Percentiles rank a stretch among this genome's conserved stretches.
Conservation (phyloP, 2,797 vertebrate species). For the Alexandromys oeconomus region DNA sequence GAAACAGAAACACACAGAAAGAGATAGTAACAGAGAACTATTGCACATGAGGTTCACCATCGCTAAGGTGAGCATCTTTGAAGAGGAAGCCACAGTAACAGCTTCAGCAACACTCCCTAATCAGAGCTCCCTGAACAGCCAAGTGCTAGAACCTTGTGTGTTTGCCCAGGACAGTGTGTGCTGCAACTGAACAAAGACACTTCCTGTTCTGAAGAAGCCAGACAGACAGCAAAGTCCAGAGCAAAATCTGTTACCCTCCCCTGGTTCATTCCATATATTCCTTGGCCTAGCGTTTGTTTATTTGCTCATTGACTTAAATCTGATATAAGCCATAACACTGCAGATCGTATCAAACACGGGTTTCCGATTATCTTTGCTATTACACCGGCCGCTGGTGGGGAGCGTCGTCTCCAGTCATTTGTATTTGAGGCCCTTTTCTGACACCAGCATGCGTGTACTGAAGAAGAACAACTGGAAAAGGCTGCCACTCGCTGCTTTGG, state of each 20-base stretch:
- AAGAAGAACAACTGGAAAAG: constrained; percentile 15
- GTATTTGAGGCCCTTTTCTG: constrained; percentile 3
- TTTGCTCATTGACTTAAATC: constrained; percentile 43
- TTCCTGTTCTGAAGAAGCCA: constrained; percentile 52
- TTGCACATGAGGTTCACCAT: background rate
- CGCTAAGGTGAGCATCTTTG: background rate
- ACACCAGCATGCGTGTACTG: constrained; percentile 23
- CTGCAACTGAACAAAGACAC: background rate
- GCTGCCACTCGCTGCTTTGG: background rate
- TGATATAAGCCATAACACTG: background rate
- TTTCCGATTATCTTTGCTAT: background rate
- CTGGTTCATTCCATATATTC: background rate
- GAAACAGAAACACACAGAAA: too few species aligned
- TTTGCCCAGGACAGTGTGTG: constrained; percentile 47
- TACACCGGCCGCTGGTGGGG: background rate
- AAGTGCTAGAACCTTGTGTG: background rate
- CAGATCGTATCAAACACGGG: background rate
- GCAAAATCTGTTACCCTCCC: background rate
- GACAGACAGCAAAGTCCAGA: constrained; percentile 46
- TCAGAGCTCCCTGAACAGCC: background rate
- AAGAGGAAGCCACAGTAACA: background rate
- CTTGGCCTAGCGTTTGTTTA: background rate
- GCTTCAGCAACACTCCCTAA: background rate
- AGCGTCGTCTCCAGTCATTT: background rate
- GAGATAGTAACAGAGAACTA: background rate